Conservation (phyloP, 64 coral and sea anemone genomes). For the Montipora efflorescens region DNA sequence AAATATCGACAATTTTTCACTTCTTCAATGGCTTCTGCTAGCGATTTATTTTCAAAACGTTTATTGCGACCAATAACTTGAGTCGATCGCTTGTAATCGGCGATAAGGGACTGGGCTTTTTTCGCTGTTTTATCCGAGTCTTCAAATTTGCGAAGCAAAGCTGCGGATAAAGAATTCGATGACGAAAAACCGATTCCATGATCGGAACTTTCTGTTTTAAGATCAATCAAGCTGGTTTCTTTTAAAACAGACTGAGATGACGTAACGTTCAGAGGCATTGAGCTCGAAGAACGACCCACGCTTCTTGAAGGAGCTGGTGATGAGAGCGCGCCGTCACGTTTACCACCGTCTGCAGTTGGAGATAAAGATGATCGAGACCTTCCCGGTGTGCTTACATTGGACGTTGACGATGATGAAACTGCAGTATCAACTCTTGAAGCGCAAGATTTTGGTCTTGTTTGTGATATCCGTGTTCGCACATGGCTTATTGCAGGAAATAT, state of each 20-base stretch:
- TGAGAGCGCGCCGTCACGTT: background rate
- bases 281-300: background rate
- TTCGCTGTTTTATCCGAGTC: slow-evolving; percentile 33
- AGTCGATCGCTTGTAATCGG: slow-evolving; percentile 13
- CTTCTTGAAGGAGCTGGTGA: background rate
- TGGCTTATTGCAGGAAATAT: background rate
- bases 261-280: background rate
- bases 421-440: background rate
- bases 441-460: background rate
- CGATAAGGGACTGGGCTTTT: slow-evolving; percentile 13
- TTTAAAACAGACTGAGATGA: background rate
- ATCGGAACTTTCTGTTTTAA: background rate
- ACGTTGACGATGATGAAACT: background rate
- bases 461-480: background rate
- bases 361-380: background rate
- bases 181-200: background rate
- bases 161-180: background rate
- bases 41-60: background rate
- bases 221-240: background rate
- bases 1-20: slow-evolving; percentile 49
- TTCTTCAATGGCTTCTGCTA: slow-evolving; percentile 37
- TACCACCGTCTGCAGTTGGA: background rate
- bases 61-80: background rate
- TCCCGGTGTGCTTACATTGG: background rate
- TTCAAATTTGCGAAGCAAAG: slow-evolving; percentile 49